Evolutionary conservation across 1,140 invertebrate genomes (phyloP), one percentile per base, ranked within the genome.

Genomic region (Lamellibrachia luymesi): DNA sequence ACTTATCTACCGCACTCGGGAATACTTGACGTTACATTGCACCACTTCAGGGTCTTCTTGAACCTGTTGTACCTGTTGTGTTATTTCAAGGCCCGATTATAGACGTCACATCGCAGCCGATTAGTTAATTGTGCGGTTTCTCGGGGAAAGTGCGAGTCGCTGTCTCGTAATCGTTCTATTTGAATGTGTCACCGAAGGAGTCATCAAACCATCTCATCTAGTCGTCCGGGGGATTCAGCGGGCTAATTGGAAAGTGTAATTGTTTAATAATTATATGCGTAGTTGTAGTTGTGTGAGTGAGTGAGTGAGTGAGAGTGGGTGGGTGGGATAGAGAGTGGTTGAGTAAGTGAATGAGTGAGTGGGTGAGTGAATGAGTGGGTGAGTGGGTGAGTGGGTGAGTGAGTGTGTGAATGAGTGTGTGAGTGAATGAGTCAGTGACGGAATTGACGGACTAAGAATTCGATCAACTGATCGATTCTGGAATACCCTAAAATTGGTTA

Each of bases 381-480:
- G 64, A 17, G 5, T 80, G 64, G 4, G 5, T 80, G 64, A 17
- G 5, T 80, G 1, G 4, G 5, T 80, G 64, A 0, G 64, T 80
- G 64, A 17, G 52, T 56, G 52, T 1, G 52, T 56, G 52, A 8
- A 1, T 56, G 52, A 8, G 52, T 56, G 92, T 64, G 92, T 92
- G 92, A 92, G 92, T 92, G 25, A 64, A 8, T 51, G 92, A 92
- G 92, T 51, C 5, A 92, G 92, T 92, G 92, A 52, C n/a, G n/a
- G n/a, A n/a, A n/a, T n/a, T n/a, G n/a, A n/a, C n/a, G n/a, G n/a
- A n/a, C n/a, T n/a, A n/a, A n/a, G n/a, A n/a, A n/a, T n/a, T n/a
- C n/a, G n/a, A n/a, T n/a, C n/a, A n/a, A n/a, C n/a, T n/a, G n/a
- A n/a, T n/a, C n/a, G n/a, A n/a, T n/a, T n/a, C n/a, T n/a, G n/a